phyloP scores from a whole-genome alignment of 1,140 invertebrate species.

The Trachymyrmex cornetzi region DNA sequence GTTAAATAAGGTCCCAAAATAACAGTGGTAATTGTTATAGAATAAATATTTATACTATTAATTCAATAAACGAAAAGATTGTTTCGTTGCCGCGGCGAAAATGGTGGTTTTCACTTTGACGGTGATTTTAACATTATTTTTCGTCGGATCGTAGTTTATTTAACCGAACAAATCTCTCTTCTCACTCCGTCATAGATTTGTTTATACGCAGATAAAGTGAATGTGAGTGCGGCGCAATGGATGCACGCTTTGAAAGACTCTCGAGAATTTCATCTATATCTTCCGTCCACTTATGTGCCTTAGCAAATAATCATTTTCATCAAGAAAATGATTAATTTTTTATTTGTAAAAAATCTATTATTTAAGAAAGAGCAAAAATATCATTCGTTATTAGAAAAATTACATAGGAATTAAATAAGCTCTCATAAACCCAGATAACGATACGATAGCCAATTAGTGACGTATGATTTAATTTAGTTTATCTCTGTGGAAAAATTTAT shows the following conservation, averaged over 20 bases:
- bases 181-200: constrained; percentile 42
- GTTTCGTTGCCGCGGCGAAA: constrained; percentile 6
- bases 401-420: neutral
- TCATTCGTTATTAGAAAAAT: neutral
- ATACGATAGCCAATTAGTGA: neutral
- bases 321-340: neutral
- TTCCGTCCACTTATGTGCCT: constrained; percentile 2
- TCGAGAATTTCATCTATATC: constrained; percentile 52
- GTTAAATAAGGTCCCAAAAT: neutral
- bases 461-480: neutral
- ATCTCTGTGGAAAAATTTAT: neutral
- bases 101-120: neutral
- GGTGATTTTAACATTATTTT: constrained; percentile 42
- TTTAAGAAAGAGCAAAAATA: neutral
- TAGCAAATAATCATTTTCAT: constrained; percentile 41
- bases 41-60: constrained; percentile 19
- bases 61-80: constrained; percentile 28
- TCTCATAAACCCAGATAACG: neutral
- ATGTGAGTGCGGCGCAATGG: constrained; percentile 9
- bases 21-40: constrained; percentile 10
- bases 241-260: constrained; percentile 32
- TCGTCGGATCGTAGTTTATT: constrained; percentile 44
- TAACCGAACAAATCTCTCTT: constrained; percentile 45
- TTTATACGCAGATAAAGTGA: constrained; percentile 66
- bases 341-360: neutral